phyloP scores from a whole-genome alignment of 2,113 vertebrate species.

The Ascaphus truei region DNA sequence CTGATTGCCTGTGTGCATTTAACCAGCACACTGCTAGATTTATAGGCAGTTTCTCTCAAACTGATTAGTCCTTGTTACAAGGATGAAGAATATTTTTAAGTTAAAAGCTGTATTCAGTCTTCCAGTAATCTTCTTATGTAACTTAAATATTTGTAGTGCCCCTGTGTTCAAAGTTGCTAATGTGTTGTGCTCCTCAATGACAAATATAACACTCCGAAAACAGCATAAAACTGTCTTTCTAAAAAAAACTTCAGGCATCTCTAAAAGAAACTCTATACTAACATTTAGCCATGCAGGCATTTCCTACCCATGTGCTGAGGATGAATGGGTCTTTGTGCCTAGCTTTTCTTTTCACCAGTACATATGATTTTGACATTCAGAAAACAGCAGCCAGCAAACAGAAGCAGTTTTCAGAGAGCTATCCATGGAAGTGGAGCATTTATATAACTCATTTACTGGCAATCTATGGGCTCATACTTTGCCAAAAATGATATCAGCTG shows the following conservation, averaged over 20 bases:
- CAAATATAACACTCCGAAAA: constrained; percentile 64
- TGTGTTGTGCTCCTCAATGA: constrained; percentile 64
- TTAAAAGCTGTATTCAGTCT: constrained; percentile 55
- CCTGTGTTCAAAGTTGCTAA: constrained; percentile 62
- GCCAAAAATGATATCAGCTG: constrained; percentile 37
- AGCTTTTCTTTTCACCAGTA: constrained; percentile 36
- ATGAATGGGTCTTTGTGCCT: constrained; percentile 69
- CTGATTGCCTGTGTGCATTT: too few species aligned
- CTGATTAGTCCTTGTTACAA: too few species aligned
- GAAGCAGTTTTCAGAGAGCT: constrained; percentile 50
- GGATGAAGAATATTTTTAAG: constrained; percentile 51
- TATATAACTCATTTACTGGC: constrained; percentile 53
- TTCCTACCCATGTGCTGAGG: constrained; percentile 54
- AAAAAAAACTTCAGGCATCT: constrained; percentile 52
- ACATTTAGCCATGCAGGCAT: constrained; percentile 54
- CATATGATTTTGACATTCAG: constrained; percentile 48
- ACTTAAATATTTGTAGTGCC: constrained; percentile 65
- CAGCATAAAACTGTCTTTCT: constrained; percentile 55
- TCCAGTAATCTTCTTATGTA: constrained; percentile 60
- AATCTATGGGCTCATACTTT: constrained; percentile 39
- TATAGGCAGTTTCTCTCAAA: too few species aligned
- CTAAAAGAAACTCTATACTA: constrained; percentile 59
- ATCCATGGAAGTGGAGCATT: constrained; percentile 48
- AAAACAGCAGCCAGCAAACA: constrained; percentile 49
- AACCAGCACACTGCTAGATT: too few species aligned